Conservation (phyloP, 2,797 vertebrate genomes). For the Argentina silus region DNA sequence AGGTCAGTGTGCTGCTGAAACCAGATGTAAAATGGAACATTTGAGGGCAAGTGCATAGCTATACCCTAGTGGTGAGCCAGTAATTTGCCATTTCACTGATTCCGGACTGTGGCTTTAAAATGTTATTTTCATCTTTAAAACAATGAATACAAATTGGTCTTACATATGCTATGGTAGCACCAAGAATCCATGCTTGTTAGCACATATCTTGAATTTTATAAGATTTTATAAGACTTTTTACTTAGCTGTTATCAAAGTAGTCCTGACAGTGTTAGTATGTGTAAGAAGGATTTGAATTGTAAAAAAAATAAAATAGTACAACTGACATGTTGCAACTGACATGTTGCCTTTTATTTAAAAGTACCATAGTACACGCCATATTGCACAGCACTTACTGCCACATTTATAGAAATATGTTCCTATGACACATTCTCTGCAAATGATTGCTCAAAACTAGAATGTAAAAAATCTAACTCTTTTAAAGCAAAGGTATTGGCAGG, state of each 20-base stretch:
- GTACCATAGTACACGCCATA: conserved; percentile 48
- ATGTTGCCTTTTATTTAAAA: conserved; percentile 78
- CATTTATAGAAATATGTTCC: conserved; percentile 55
- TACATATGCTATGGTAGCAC: neutral
- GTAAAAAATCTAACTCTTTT: conserved; percentile 33
- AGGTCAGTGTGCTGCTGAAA: no score
- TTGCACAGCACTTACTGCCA: conserved; percentile 69
- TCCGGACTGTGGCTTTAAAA: no score
- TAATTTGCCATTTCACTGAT: no score
- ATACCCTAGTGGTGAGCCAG: no score
- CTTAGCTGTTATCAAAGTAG: neutral
- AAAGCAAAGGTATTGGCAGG: conserved; percentile 8
- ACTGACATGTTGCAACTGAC: conserved; percentile 45
- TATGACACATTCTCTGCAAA: conserved; percentile 32
- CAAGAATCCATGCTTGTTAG: neutral
- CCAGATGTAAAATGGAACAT: no score
- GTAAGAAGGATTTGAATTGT: neutral
- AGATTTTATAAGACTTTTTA: neutral
- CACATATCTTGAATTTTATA: neutral
- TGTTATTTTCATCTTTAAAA: no score
- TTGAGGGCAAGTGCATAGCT: no score
- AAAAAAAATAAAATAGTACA: conserved; percentile 20
- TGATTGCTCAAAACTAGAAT: conserved; percentile 37
- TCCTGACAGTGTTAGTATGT: neutral
- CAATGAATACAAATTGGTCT: neutral